Evolutionary conservation across 2,113 vertebrate species (phyloP).

Genomic region (Amazona vittata): DNA sequence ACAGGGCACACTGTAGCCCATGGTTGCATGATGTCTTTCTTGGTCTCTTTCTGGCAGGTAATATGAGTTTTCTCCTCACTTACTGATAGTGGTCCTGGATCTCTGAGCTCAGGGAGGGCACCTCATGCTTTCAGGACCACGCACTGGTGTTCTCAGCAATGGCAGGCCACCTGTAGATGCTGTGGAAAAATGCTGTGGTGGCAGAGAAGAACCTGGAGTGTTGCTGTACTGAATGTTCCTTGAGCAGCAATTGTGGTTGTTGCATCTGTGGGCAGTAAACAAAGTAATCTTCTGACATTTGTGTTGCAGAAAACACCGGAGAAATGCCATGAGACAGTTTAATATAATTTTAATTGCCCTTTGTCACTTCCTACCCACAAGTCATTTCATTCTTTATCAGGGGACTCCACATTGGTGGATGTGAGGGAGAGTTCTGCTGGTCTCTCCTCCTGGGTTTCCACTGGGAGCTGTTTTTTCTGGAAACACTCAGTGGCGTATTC

Average conservation of each 20-base stretch:
- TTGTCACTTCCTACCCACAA: constrained; percentile 10
- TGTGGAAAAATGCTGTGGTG: neutral
- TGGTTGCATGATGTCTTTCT: neutral
- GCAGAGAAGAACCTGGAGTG: neutral
- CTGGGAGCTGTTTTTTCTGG: neutral
- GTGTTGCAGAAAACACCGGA: neutral
- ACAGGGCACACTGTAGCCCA: neutral
- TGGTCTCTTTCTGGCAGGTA: neutral
- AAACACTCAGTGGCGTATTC: neutral
- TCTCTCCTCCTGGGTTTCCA: neutral
- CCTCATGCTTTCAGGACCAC: neutral
- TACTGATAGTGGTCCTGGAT: accelerated
- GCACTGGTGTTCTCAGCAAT: accelerated
- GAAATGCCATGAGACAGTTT: constrained; percentile 15
- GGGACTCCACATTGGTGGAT: neutral
- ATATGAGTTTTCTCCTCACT: neutral
- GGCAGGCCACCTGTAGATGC: neutral
- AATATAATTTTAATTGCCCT: neutral
- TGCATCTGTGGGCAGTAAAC: neutral
- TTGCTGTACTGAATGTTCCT: neutral
- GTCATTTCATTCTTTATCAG: neutral
- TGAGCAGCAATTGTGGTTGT: neutral
- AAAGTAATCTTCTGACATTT: neutral
- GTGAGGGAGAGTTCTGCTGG: neutral
- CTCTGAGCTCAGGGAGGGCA: neutral